Conservation (phyloP, 2,113 vertebrate species). For the Spizaetus ornatus region DNA sequence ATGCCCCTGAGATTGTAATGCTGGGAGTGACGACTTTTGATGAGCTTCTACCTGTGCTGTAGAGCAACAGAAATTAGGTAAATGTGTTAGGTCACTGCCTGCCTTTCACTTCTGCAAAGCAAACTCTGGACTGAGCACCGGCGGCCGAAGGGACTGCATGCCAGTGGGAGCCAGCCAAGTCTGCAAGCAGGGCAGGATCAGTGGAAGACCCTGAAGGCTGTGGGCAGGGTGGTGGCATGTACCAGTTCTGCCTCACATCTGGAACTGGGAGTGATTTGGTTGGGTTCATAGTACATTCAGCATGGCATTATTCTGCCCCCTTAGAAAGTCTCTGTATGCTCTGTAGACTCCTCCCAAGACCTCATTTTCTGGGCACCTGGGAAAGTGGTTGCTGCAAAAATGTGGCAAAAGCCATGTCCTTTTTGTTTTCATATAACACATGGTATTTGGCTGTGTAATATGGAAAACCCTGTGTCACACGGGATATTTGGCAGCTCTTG, state of each 20-base stretch:
- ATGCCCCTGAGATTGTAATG: neutral
- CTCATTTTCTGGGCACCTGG: neutral
- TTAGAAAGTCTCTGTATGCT: neutral
- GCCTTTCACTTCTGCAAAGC: neutral
- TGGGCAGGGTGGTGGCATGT: neutral
- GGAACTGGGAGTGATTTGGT: neutral
- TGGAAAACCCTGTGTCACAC: neutral
- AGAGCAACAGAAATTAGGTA: neutral
- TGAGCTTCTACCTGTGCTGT: neutral
- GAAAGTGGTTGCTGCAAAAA: neutral
- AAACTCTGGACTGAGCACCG: neutral
- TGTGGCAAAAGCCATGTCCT: neutral
- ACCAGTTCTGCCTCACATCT: neutral
- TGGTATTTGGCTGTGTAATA: neutral
- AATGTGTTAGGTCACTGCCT: neutral
- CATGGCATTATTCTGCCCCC: neutral
- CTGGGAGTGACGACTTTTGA: neutral
- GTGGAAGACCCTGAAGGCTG: neutral
- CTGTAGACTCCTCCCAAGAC: neutral
- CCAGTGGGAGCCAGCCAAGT: neutral
- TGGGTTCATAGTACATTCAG: neutral
- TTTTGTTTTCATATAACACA: neutral
- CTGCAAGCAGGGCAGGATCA: neutral
- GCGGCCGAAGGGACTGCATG: neutral
- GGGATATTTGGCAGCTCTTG: neutral